Base-by-base conservation (phyloP, 1,140 invertebrate genomes). In the Hylaeus volcanicus region DNA sequence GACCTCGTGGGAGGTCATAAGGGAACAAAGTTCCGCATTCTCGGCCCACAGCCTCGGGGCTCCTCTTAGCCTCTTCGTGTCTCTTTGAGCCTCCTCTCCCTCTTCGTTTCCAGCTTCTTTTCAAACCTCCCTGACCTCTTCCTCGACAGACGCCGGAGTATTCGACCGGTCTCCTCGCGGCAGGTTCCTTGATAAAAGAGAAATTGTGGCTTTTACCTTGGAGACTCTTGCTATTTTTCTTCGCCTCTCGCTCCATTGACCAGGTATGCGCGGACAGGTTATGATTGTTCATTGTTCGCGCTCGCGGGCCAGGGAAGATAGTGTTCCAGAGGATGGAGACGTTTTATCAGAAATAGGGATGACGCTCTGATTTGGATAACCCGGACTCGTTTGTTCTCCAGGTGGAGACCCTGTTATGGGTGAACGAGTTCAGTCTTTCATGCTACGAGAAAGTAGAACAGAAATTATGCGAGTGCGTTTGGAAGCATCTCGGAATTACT, bases 21-120 rank as follows among this genome's bases (percentile, higher is more conserved):
- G 81, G 79, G 84, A 86, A 88, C 77, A 85, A 89, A 85, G 88
- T 93, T 93, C 91, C 91, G 92, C 92, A 92, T 93, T 93, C 92
- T 91, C 88, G 91, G 91, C 91, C 92, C 91, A 92, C 85, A 92
- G 90, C 91, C 89, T 11, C 74, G 74, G 84, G 90, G 90, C 90
- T 77, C 64, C 76, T 84, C 78, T 86, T 87, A 90, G 85, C 88
- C 73, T 69, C 79, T 61, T 68, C 81, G 60, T 73, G 74, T 81
- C 55, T 83, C 69, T 71, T 82, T 64, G 68, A 60, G 51, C 65
- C 77, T 81, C 81, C 66, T 85, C 83, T 74, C 73, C 63, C 14
- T 37, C 26, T 61, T 56, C 72, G 84, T 74, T 85, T 56, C 76
- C 76, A 74, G 63, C 74, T 85, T 81, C 83, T 73, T 65, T 74